Percentiles rank a stretch among this genome's conserved stretches.
Evolutionary conservation across 2,888 invertebrate genomes (phyloP).

Genomic region (Stenodera caucasica): DNA sequence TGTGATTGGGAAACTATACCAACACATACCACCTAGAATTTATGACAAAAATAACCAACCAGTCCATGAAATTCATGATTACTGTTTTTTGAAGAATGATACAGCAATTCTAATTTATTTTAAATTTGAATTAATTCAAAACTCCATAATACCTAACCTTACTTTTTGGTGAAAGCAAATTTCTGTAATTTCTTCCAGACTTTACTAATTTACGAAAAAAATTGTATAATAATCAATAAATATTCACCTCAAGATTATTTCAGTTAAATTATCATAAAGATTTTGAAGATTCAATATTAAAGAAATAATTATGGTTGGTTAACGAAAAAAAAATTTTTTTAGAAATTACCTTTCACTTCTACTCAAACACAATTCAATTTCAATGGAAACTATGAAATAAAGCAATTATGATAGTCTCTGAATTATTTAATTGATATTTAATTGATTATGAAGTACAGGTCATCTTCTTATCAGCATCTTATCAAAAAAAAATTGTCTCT

Average conservation of each 20-base stretch:
- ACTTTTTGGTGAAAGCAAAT: neutral
- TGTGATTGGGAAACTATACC: too few relatives aligned
- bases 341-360: slow-evolving; percentile 1
- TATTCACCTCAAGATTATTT: neutral
- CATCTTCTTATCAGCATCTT: neutral
- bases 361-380: neutral
- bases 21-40: slow-evolving; percentile 8
- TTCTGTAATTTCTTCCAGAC: neutral
- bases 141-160: neutral
- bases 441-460: neutral
- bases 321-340: neutral
- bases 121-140: neutral
- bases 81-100: neutral
- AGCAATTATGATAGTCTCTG: too few relatives aligned
- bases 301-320: neutral
- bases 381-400: neutral
- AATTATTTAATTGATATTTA: too few relatives aligned
- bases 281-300: too few relatives aligned
- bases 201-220: neutral
- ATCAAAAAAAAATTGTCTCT: neutral
- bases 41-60: slow-evolving; percentile 4
- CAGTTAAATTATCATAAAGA: too few relatives aligned
- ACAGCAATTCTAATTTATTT: neutral
- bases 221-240: neutral
- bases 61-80: slow-evolving; percentile 8